Conservation (phyloP, 2,888 invertebrate species). For the Danaus chrysippus region DNA sequence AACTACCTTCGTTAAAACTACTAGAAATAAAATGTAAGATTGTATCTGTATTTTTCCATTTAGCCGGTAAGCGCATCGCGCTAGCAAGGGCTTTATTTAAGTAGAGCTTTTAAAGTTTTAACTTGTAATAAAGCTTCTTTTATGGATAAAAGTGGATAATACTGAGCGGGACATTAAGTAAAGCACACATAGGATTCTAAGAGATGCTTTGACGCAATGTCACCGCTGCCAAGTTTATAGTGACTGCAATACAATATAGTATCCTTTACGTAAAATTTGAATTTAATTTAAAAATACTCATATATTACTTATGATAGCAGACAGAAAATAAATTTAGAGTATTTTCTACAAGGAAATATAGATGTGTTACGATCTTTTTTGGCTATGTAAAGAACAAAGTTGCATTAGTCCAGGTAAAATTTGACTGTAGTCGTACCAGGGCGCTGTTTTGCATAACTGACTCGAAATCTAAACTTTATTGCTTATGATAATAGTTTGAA, state of each 20-base stretch:
- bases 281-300: too few relatives aligned
- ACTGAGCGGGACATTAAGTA: conserved; percentile 24
- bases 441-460: too few relatives aligned
- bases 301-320: too few relatives aligned
- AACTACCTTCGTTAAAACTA: conserved; percentile 1
- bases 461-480: too few relatives aligned
- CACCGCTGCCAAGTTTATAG: conserved; percentile 7
- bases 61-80: conserved; percentile 21
- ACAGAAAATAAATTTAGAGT: too few relatives aligned
- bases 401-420: too few relatives aligned
- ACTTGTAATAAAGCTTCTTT: conserved; percentile 30
- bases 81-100: conserved; percentile 20
- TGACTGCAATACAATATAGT: conserved; percentile 4
- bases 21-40: conserved; percentile 13
- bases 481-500: too few relatives aligned
- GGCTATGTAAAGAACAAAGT: too few relatives aligned
- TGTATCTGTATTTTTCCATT: conserved; percentile 19
- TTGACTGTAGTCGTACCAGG: too few relatives aligned
- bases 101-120: conserved; percentile 27
- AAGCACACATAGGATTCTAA: conserved; percentile 13
- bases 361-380: too few relatives aligned
- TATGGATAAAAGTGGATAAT: conserved; percentile 27
- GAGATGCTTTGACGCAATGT: conserved; percentile 4
- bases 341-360: too few relatives aligned
- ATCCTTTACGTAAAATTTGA: neutral